A percentile compares a stretch with the other conserved stretches of the same genome.
Evolutionary conservation across 2,113 vertebrate species (phyloP).

Genomic region (Tursiops truncatus): DNA sequence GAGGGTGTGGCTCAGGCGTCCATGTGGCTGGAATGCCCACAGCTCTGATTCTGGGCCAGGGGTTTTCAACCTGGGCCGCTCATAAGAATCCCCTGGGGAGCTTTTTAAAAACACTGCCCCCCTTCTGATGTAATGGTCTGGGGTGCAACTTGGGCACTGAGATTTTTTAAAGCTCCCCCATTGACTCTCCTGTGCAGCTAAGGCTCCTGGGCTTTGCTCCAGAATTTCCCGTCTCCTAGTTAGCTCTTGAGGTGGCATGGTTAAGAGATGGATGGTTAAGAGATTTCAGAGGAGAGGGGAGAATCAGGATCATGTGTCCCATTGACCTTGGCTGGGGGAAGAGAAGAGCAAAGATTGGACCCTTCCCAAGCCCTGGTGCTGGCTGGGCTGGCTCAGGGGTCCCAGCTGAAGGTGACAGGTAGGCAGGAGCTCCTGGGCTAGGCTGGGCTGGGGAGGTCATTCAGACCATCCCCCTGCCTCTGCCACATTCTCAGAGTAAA

Average conservation of each 20-base stretch:
- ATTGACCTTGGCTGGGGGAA: neutral
- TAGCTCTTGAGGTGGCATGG: neutral
- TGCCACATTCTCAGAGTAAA: neutral
- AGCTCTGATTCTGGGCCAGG: neutral
- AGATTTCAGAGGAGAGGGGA: neutral
- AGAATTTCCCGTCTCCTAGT: neutral
- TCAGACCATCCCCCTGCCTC: neutral
- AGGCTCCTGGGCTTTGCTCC: neutral
- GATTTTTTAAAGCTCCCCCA: neutral
- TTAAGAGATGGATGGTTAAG: neutral
- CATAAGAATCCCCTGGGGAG: neutral
- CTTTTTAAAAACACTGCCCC: neutral
- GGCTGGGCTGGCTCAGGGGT: neutral
- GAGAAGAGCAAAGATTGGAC: neutral
- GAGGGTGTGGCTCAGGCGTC: neutral
- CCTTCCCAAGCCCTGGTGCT: neutral
- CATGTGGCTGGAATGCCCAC: rapidly evolving
- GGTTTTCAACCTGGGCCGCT: neutral
- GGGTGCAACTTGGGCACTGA: neutral
- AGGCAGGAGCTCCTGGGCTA: neutral
- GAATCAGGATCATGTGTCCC: neutral
- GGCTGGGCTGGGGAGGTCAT: too few relatives aligned
- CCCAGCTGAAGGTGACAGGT: neutral
- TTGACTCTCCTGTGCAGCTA: neutral
- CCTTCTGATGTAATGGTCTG: neutral